Evolutionary conservation across 2,888 invertebrate species (phyloP).

Genomic region (Apotomis turbidana): DNA sequence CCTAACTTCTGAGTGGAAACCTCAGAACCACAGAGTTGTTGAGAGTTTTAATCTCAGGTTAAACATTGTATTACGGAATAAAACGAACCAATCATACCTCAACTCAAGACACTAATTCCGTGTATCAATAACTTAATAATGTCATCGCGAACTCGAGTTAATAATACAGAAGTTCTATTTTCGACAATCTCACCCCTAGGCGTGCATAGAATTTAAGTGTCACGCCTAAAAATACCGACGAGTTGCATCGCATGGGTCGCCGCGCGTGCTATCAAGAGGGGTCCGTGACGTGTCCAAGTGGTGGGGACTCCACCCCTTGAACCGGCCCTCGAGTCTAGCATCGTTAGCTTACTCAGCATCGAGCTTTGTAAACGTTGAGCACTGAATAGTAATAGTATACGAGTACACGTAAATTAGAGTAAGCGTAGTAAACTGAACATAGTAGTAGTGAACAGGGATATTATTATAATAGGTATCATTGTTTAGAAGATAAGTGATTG

Average conservation of each 20-base stretch:
- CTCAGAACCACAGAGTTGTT: too few relatives aligned
- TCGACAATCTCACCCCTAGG: slow-evolving; percentile 10
- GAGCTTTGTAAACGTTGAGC: slow-evolving; percentile 42
- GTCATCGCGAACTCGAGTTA: neutral
- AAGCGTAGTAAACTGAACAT: too few relatives aligned
- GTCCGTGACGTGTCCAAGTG: slow-evolving; percentile 73
- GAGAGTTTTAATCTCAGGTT: too few relatives aligned
- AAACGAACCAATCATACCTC: too few relatives aligned
- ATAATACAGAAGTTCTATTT: slow-evolving; percentile 20
- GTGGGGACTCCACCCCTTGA: slow-evolving; percentile 61
- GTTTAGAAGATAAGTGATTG: too few relatives aligned
- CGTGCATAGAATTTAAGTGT: slow-evolving; percentile 13
- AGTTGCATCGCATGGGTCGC: slow-evolving; percentile 23
- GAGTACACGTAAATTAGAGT: neutral
- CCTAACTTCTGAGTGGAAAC: too few relatives aligned
- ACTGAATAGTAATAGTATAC: slow-evolving; percentile 1
- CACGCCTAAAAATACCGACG: slow-evolving; percentile 27
- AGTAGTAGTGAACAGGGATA: too few relatives aligned
- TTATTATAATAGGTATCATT: too few relatives aligned
- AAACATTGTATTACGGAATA: too few relatives aligned
- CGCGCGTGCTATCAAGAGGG: slow-evolving; percentile 56
- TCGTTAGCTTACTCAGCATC: slow-evolving; percentile 48
- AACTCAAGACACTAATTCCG: too few relatives aligned
- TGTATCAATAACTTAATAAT: neutral
- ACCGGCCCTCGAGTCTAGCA: slow-evolving; percentile 55